Conservation (phyloP, 64 coral and sea anemone genomes). For the Pachyseris speciosa region DNA sequence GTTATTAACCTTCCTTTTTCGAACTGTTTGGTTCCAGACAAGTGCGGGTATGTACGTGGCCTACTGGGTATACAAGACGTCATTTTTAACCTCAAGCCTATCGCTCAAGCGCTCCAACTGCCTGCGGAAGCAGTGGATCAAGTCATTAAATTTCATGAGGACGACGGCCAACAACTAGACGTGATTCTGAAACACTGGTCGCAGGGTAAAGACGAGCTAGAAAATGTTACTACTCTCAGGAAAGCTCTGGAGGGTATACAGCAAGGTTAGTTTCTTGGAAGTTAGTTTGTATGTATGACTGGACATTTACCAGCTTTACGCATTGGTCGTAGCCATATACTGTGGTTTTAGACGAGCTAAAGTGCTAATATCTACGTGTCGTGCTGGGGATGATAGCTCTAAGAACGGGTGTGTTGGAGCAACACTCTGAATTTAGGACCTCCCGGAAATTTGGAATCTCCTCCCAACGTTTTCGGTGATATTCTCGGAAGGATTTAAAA, state of each 20-base stretch:
- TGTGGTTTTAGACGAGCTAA: too few relatives aligned
- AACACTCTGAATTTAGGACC: too few relatives aligned
- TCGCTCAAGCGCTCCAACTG: background rate
- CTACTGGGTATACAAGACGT: background rate
- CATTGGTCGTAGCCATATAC: too few relatives aligned
- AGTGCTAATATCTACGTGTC: too few relatives aligned
- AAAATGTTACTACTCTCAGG: background rate
- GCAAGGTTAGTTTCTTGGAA: constrained; percentile 32
- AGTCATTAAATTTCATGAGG: background rate
- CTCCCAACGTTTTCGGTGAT: too few relatives aligned
- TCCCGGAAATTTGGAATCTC: too few relatives aligned
- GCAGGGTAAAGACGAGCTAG: background rate
- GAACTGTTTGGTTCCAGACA: constrained; percentile 21
- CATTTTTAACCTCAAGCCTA: constrained; percentile 13
- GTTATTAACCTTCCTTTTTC: background rate
- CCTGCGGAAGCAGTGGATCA: background rate
- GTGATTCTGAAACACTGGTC: background rate
- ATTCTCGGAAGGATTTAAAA: too few relatives aligned
- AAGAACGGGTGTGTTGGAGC: too few relatives aligned
- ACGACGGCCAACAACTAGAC: constrained; percentile 38
- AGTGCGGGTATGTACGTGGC: background rate
- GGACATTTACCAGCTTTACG: too few relatives aligned
- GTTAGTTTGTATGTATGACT: too few relatives aligned
- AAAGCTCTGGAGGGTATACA: background rate
- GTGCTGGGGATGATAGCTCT: too few relatives aligned